Evolutionary conservation across 2,113 vertebrate species (phyloP).

Genomic region (Actinemys pallida): DNA sequence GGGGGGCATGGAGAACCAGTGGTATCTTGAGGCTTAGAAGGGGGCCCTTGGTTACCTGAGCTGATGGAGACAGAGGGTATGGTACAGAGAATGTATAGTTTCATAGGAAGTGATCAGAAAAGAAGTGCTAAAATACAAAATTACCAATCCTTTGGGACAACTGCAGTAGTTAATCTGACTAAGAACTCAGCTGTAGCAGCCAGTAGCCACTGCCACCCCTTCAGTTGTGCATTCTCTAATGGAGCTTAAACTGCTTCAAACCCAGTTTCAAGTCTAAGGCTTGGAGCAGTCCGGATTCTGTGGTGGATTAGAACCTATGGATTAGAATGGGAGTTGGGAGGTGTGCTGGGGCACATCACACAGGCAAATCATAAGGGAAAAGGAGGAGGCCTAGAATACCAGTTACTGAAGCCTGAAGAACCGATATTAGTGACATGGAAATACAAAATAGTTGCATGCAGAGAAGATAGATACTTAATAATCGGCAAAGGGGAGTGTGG

Average conservation of each 20-base stretch:
- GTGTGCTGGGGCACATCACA: not conserved
- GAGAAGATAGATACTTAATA: not conserved
- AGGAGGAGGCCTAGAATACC: not conserved
- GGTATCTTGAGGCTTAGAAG: not conserved
- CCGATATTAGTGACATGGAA: not conserved
- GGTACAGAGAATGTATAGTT: not conserved
- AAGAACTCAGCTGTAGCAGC: not conserved
- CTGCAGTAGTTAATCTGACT: not conserved
- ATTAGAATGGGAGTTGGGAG: not conserved
- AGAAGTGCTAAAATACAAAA: not conserved
- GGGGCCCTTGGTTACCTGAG: not conserved
- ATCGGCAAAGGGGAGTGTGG: not conserved
- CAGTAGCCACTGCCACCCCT: too few species aligned
- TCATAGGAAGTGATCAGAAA: not conserved
- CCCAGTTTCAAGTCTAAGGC: not conserved
- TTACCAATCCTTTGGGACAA: not conserved
- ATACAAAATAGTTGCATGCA: not conserved
- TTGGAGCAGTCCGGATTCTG: not conserved
- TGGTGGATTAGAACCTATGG: not conserved
- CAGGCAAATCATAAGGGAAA: not conserved
- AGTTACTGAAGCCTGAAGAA: not conserved
- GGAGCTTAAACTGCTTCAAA: not conserved
- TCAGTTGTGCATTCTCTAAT: not conserved
- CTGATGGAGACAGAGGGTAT: not conserved
- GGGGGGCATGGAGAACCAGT: accelerated